Base-by-base conservation (phyloP, 2,113 vertebrate genomes). In the Asarcornis scutulata region DNA sequence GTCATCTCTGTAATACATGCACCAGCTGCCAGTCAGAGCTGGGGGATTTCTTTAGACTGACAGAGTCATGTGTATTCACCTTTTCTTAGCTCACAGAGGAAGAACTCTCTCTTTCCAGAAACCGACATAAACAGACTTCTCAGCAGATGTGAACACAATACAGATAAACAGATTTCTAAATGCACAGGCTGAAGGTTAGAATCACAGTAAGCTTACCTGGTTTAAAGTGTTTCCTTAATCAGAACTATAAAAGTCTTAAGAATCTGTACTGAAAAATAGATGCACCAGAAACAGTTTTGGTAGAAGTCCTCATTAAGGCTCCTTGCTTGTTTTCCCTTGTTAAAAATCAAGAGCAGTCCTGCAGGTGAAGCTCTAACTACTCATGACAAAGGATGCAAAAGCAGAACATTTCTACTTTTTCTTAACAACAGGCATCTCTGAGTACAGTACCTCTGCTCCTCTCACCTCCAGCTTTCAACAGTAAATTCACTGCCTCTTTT, bases 101-200 rank as follows among this genome's bases (percentile, higher is more conserved):
- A 95, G 75, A 90, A 22, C 89, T 55, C 88, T 89, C 31, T 88
- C 76, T 59, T 20, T 91, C 96, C 94, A 93, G 68, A 89, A 96
- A 52, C 48, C 9, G 23, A 80, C 69, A 96, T 67, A 93, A 96
- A 91, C 62, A 95, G 91, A 26, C 67, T 72, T 90, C 11, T 72
- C 89, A 91, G 74, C 34, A 83, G 56, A 9, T 0, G 1, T 18
- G 46, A 46, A n/a, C 6, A 26, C 22, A 21, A 7, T 4, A 32
- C 46, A 91, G 77, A 88, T 84, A 72, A 81, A n/a, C 74, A 83
- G 8, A 34, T 88, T 89, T 56, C 66, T 42, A 50, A 83, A 85
- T 23, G 21, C 44, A 56, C 87, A 50, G 16, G 21, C 20, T 27
- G 48, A 86, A 46, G 32, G 27, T 6, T 74, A 31, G 40, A 88